Base-by-base conservation (phyloP, 2,113 vertebrate species). In the Aphyosemion australe region DNA sequence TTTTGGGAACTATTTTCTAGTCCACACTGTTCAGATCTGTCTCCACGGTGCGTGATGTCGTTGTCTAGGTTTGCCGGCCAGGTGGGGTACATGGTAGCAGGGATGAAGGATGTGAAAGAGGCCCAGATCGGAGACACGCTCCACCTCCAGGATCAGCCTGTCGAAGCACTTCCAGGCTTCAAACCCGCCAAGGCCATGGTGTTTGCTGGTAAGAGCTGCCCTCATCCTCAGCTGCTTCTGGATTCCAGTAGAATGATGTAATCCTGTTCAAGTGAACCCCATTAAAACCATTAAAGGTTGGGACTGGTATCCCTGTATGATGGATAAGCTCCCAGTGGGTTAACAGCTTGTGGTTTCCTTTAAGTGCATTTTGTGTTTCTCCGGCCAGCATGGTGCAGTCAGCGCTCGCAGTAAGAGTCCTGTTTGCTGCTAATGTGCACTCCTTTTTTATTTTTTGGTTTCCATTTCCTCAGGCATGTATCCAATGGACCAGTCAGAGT, bases 51-150 rank as follows among this genome's bases (percentile, higher is more conserved):
- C 26, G 5, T 26, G 37, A 42, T 8, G 26, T 68, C 2, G 2
- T 8, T 69, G 19, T 19, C 87, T 65, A 99, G 97, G 68, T 95
- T 93, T 84, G 96, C 96, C 61, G 97, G 97, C 61, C 97, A 99
- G 82, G 97, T 99, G 86, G 97, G 97, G 62, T 99, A 96, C 82
- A 70, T 99, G 31, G 88, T 96, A 76, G 94, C 96, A 74, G 97
- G 97, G 65, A 99, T 99, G 96, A 99, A 96, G 89, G 94, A 96
- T 34, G 94, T 98, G 80, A 95, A 95, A n/a, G 97, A 99, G 89
- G 97, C 96, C 43, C 97, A 99, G 94, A 94, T 98, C 86, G 97
- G 97, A 81, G 97, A 99, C 88, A 99, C 97, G 0, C 87, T 99
- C 12, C 93, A 92, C 90, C 93, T 90, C 77, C 93, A 93, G 68